Base-by-base conservation (phyloP, 2,888 invertebrate species). In the Ophion ellenae region DNA sequence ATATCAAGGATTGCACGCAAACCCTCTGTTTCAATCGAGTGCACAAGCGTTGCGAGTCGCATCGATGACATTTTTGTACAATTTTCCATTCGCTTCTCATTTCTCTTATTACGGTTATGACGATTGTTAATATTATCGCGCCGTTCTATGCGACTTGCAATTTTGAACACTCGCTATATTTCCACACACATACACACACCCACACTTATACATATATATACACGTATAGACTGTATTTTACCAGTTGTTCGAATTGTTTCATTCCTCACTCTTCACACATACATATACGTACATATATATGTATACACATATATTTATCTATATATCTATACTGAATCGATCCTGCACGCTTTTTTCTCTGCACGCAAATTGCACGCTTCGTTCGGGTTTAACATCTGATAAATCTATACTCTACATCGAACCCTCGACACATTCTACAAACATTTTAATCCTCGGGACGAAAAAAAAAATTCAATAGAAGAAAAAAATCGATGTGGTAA, bases 311-410 rank as follows among this genome's bases (percentile, higher is more conserved):
- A 66, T 71, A n/a, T 75, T 76, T 57, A 77, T 57, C 61, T 71
- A 53, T 67, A 77, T 77, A 67, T 67, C 66, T 20, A 59, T 36
- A 77, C 45, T 70, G 45, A 32, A 59, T 61, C 40, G 45, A 74
- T 89, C 90, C 90, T 92, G 93, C 93, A 93, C 92, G 93, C 92
- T 87, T 90, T 89, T 90, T 90, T 92, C 90, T 92, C 89, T 92
- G 93, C 93, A 93, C 93, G 93, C 91, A 90, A 90, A 91, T 91
- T 93, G 93, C 93, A 93, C 93, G 93, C 93, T 92, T 90, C 75
- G 86, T 90, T 89, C 89, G 87, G 88, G 84, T 90, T 91, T 89
- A 89, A 89, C 88, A 87, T 87, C 87, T 86, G 87, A 83, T 82
- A 70, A 76, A 83, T 87, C 85, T 88, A 87, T 83, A 88, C 82